Evolutionary conservation across 2,888 invertebrate species (phyloP).

Genomic region (Drosophila dives): DNA sequence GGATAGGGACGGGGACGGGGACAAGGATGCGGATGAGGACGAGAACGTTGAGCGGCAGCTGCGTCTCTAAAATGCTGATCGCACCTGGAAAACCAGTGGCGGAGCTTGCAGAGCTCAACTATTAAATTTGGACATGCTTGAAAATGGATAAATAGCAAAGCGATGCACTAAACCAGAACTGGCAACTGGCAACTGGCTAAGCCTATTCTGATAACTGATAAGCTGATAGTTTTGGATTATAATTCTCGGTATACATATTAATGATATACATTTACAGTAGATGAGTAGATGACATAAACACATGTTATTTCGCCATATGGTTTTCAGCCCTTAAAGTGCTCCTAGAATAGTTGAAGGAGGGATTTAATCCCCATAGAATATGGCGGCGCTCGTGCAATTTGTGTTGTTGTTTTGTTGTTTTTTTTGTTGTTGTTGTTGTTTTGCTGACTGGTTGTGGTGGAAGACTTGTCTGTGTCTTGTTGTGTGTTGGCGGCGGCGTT

Average conservation of each 20-base stretch:
- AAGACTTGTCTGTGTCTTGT: constrained; percentile 16
- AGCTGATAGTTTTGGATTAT: not conserved
- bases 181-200: not conserved
- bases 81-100: constrained; percentile 46
- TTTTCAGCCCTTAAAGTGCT: not conserved
- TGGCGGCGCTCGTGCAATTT: constrained; percentile 37
- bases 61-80: constrained; percentile 39
- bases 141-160: constrained; percentile 47
- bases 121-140: constrained; percentile 50
- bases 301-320: not conserved
- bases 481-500: constrained; percentile 32
- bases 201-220: not conserved
- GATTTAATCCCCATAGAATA: constrained; percentile 26
- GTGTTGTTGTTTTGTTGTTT: not conserved
- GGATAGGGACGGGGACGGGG: not conserved
- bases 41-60: constrained; percentile 33
- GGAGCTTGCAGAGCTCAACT: constrained; percentile 25
- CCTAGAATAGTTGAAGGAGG: not conserved
- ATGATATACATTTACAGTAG: not conserved
- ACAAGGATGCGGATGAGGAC: not conserved
- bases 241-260: not conserved
- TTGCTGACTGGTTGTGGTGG: constrained; percentile 13
- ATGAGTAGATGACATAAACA: constrained; percentile 1
- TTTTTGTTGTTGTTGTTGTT: not conserved
- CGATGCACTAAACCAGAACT: constrained; percentile 3